These are phyloP conservation scores for Cephus runcator DNA, from an alignment of 2,888 invertebrate genomes.

Conservation along the genomic window DNA sequence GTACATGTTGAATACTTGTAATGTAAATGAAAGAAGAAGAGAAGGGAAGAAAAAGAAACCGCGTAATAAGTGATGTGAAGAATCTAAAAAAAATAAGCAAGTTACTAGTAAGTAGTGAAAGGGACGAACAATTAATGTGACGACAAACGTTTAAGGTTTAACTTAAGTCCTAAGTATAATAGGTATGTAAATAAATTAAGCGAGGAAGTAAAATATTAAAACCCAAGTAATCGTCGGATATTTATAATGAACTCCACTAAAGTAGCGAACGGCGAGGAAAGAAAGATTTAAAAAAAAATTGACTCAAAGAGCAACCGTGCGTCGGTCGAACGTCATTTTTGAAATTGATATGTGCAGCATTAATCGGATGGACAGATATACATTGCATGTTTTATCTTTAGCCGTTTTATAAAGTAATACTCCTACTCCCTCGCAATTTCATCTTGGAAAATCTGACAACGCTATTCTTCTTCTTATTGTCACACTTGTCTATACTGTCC, in stretches of 20 bases:
- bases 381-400: constrained; percentile 58
- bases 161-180: constrained; percentile 55
- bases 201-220: constrained; percentile 56
- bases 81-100: constrained; percentile 45
- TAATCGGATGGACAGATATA: constrained; percentile 34
- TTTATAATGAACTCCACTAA: constrained; percentile 51
- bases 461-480: constrained; percentile 2
- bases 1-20: constrained; percentile 70
- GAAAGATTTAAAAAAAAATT: constrained; percentile 3
- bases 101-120: constrained; percentile 54
- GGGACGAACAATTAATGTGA: constrained; percentile 48
- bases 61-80: constrained; percentile 53
- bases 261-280: constrained; percentile 42
- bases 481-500: constrained; percentile 25
- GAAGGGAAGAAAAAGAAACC: constrained; percentile 31
- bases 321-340: constrained; percentile 6
- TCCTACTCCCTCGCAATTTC: constrained; percentile 34
- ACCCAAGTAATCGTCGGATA: constrained; percentile 61
- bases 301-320: constrained; percentile 8
- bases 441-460: not conserved
- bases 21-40: constrained; percentile 48
- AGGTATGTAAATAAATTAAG: constrained; percentile 61
- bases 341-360: constrained; percentile 23
- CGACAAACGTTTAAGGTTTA: constrained; percentile 45
- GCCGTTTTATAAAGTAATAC: constrained; percentile 56